Base-by-base conservation (phyloP, 2,797 vertebrate genomes). In the Tragopan temminckii region DNA sequence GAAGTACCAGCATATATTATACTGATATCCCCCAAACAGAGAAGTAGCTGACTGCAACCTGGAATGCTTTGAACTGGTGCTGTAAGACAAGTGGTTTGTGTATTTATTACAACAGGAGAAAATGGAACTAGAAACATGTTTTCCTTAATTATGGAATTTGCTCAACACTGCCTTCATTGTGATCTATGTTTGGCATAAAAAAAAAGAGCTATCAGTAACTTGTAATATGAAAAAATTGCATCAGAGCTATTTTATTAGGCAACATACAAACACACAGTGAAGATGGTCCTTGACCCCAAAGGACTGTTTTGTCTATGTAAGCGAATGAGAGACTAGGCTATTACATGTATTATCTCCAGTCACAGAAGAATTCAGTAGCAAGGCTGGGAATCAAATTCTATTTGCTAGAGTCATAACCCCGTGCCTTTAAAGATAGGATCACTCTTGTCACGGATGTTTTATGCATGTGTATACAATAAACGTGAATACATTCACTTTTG, bases 81-180 rank as follows among this genome's bases (percentile, higher is more conserved):
- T 58, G 59, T 40, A 89, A 89, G 85, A 84, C 70, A 89, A 92
- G 85, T 52, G 74, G 81, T 94, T 92, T 83, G 48, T 42, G 70
- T 88, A 86, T 90, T 90, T 93, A 84, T 96, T 94, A 86, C 61
- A 66, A 48, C 77, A 80, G 82, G 8, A 80, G 52, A 91, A 93
- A 94, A 89, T 59, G 48, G 91, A 95, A 89, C 72, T 50, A 43
- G 80, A 92, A 92, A 74, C 33, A 38, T 29, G 19, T 67, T 90
- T 80, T 88, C 85, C 82, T 89, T 84, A 92, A 91, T 85, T 85
- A 63, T 10, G 76, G 76, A 38, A 45, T 70, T 91, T 92, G 57
- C 74, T 81, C 55, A 89, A 64, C 67, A 70, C 36, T 86, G 74
- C 78, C 55, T n/a, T 92, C 64, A 38, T 80, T 81, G 74, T 79